Conservation (phyloP, 2,797 vertebrate genomes). For the Labeo calbasu region DNA sequence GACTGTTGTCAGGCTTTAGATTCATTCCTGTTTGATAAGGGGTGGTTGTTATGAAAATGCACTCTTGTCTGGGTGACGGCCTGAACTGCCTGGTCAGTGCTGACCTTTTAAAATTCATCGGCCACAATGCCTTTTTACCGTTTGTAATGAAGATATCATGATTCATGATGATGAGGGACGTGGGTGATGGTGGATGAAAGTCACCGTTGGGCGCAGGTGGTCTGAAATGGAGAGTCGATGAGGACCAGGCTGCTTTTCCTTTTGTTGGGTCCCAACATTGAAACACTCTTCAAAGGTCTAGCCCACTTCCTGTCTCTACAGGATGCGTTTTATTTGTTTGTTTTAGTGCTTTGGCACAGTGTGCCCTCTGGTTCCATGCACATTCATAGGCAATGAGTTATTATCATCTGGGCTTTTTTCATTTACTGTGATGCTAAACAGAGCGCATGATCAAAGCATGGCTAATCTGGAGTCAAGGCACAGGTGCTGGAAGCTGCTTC, state of each 20-base stretch:
- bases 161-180: conserved; percentile 1
- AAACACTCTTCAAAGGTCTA: conserved; percentile 61
- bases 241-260: conserved; percentile 26
- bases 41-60: conserved; percentile 21
- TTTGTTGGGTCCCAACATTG: conserved; percentile 43
- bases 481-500: conserved; percentile 49
- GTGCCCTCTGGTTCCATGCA: conserved; percentile 31
- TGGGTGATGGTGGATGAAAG: conserved; percentile 34
- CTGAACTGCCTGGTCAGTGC: not conserved
- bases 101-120: conserved; percentile 7
- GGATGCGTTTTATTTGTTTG: conserved; percentile 55
- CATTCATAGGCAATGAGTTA: conserved; percentile 62
- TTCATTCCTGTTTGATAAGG: conserved; percentile 16
- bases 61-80: not conserved
- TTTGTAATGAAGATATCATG: conserved; percentile 8
- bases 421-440: conserved; percentile 62
- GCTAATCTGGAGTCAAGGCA: conserved; percentile 46
- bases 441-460: conserved; percentile 58
- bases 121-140: not conserved
- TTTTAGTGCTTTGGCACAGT: conserved; percentile 49
- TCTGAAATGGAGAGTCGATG: conserved; percentile 23
- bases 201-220: conserved; percentile 24
- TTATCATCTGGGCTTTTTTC: conserved; percentile 55
- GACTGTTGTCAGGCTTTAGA: conserved; percentile 36
- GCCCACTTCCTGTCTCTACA: conserved; percentile 50